A percentile compares a stretch with the other conserved stretches of the same genome.
Conservation (phyloP, 2,113 vertebrate genomes). For the Bungarus multicinctus region DNA sequence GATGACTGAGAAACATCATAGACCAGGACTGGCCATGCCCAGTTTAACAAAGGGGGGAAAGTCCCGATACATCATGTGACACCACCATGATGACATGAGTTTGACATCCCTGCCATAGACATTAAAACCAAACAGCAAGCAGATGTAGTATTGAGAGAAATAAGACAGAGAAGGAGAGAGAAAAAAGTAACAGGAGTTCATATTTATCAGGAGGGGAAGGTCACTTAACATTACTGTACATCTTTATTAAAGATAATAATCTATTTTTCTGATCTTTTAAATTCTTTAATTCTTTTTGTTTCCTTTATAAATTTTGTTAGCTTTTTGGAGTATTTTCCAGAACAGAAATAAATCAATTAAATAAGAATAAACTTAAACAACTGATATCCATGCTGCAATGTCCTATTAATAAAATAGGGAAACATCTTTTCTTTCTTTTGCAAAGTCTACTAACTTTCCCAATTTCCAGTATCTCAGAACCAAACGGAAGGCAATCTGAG, state of each 20-base stretch:
- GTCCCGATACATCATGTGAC: too few species aligned
- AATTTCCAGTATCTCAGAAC: not conserved
- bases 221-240: not conserved
- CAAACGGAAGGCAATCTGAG: slow-evolving; percentile 29
- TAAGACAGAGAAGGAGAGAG: not conserved
- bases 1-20: not conserved
- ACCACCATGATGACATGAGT: too few species aligned
- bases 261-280: not conserved
- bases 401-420: not conserved
- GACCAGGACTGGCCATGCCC: too few species aligned
- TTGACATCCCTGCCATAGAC: too few species aligned
- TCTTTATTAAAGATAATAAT: not conserved
- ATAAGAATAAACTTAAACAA: not conserved
- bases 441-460: not conserved
- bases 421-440: not conserved
- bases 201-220: not conserved
- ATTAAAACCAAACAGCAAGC: not conserved
- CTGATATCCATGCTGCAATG: not conserved
- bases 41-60: too few species aligned
- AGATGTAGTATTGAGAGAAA: not conserved
- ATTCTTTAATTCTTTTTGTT: not conserved
- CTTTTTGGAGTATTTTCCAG: not conserved
- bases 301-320: not conserved
- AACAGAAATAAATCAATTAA: not conserved
- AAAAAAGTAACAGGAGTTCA: not conserved